Base-by-base conservation (phyloP, 1,140 invertebrate genomes). In the Megathymus violae region DNA sequence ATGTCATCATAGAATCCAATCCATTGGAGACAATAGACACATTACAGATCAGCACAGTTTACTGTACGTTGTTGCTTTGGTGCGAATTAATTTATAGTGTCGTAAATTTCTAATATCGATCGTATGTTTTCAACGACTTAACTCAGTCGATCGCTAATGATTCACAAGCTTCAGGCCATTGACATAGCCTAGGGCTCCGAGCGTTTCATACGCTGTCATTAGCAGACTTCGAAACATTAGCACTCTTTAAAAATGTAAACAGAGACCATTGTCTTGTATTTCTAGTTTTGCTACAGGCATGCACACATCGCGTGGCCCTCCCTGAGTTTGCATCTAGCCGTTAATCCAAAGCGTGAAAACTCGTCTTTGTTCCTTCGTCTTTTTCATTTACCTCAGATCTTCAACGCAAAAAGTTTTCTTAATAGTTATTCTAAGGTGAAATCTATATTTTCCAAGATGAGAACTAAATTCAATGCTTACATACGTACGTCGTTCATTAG, bases 151-250 rank as follows among this genome's bases (percentile, higher is more conserved):
- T 3, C 19, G 19, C 19, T 22, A 22, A 22, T 5, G 19, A 22
- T 22, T 22, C 19, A 22, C 19, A 22, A 22, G 27, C 27, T 9
- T 4, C 4, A 9, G 7, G 27, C 27, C n/a, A n/a, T n/a, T n/a
- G n/a, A n/a, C 1, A 31, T 9, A 31, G 4, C 27, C 9, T 9
- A 31, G 27, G 27, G 27, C 27, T 31, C 1, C 9, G 27, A 9
- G 4, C 27, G 4, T 31, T 31, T 31, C 27, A 31, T 31, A 31
- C 16, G n/a, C n/a, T n/a, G 40, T 40, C 50, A 52, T 52, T 52
- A 52, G 50, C 50, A 52, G 40, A 7, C 4, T 52, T 52, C 22
- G 40, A 51, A 51, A 40, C 36, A 52, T 52, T 52, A 52, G 50
- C 50, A 52, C 34, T 34, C 50, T 31, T n/a, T n/a, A n/a, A n/a